Evolutionary conservation across 2,113 vertebrate species (phyloP).

Genomic region (Harpagus bidentatus): DNA sequence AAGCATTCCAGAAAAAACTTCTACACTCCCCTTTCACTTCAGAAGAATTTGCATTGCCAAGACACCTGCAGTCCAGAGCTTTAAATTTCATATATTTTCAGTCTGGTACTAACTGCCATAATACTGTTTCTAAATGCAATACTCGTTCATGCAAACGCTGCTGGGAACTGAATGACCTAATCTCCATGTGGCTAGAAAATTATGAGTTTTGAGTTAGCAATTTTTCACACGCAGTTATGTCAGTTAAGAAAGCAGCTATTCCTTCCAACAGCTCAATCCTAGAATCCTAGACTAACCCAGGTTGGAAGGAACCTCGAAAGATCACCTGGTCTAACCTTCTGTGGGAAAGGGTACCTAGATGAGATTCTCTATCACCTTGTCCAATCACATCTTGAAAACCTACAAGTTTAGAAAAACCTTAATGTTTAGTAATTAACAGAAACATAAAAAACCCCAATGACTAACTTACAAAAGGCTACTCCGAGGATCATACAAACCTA

Average conservation of each 20-base stretch:
- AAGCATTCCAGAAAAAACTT: not conserved
- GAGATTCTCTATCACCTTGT: not conserved
- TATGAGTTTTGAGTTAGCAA: not conserved
- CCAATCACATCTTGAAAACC: not conserved
- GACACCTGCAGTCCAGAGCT: not conserved
- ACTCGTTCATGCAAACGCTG: not conserved
- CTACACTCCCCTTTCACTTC: not conserved
- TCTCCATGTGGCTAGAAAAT: not conserved
- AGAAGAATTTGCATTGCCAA: not conserved
- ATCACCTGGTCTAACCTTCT: not conserved
- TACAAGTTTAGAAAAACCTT: not conserved
- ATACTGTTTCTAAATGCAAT: not conserved
- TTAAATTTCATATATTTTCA: not conserved
- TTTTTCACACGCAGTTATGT: not conserved
- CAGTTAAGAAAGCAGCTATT: not conserved
- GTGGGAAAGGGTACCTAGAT: not conserved
- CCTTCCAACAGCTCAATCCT: not conserved
- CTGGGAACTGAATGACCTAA: not conserved
- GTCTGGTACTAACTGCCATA: not conserved
- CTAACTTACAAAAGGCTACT: not conserved
- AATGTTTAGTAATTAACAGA: not conserved
- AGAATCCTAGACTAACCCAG: not conserved
- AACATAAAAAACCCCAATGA: rapidly evolving
- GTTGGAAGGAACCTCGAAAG: not conserved
- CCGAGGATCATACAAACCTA: not conserved